Conservation (phyloP, 2,888 invertebrate species). For the Cataglyphis cursor region DNA sequence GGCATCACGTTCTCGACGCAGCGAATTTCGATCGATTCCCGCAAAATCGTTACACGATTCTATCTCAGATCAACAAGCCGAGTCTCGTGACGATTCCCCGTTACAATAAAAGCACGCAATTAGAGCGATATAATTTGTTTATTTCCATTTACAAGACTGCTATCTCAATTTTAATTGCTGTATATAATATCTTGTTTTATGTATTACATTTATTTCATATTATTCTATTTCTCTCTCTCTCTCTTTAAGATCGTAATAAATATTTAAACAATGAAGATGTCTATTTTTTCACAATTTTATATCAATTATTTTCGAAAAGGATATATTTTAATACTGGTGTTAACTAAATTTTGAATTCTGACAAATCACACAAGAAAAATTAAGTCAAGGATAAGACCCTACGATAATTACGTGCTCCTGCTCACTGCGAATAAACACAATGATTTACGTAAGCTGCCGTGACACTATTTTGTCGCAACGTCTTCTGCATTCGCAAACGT, state of each 20-base stretch:
- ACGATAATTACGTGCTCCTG: conserved; percentile 37
- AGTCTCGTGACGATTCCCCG: not conserved
- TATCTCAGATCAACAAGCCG: conserved; percentile 17
- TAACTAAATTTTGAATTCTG: conserved; percentile 5
- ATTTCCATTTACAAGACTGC: conserved; percentile 16
- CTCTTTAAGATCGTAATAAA: not conserved
- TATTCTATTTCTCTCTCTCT: not conserved
- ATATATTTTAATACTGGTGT: not conserved
- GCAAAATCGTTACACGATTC: conserved; percentile 36
- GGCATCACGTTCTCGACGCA: conserved; percentile 11
- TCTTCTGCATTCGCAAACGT: conserved; percentile 23
- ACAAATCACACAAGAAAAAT: conserved; percentile 26
- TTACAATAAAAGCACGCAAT: conserved; percentile 16
- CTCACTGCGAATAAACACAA: conserved; percentile 27
- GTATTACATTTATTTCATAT: not conserved
- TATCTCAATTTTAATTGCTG: conserved; percentile 1
- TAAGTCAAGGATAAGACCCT: conserved; percentile 39
- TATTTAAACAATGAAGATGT: not conserved
- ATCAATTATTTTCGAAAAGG: not conserved
- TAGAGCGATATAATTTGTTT: conserved; percentile 34
- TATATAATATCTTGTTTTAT: not conserved
- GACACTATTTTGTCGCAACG: conserved; percentile 41
- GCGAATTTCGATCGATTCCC: conserved; percentile 41
- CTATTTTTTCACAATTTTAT: not conserved
- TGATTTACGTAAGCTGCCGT: conserved; percentile 40